These are phyloP conservation scores for Cyclophora albipunctata DNA, from an alignment of 2,888 invertebrate species.

Conservation along the genomic window DNA sequence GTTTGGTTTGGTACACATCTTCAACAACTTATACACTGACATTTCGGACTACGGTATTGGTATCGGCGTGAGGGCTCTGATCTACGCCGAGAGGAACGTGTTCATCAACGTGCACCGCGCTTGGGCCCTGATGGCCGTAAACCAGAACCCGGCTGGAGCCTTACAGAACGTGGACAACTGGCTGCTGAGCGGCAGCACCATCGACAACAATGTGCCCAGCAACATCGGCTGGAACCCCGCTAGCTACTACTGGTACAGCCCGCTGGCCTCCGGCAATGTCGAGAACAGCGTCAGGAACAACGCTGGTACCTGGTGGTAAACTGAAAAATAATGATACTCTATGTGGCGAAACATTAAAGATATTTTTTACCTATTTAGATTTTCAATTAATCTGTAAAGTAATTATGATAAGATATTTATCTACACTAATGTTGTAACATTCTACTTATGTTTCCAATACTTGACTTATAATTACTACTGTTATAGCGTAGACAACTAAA, in stretches of 20 bases:
- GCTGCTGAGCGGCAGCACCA: slow-evolving; percentile 2
- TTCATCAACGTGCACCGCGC: slow-evolving; percentile 6
- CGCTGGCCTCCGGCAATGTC: slow-evolving; percentile 2
- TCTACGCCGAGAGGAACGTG: slow-evolving; percentile 7
- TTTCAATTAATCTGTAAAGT: too few relatives aligned
- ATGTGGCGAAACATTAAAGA: too few relatives aligned
- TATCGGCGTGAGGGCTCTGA: slow-evolving; percentile 1
- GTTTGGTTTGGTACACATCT: slow-evolving; percentile 9
- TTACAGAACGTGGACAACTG: slow-evolving; percentile 2
- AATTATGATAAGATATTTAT: too few relatives aligned
- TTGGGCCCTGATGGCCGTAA: slow-evolving; percentile 2
- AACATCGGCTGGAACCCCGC: slow-evolving; percentile 4
- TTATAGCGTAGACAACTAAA: too few relatives aligned
- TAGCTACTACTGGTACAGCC: slow-evolving; percentile 4
- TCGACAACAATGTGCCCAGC: not conserved
- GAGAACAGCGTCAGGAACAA: slow-evolving; percentile 5
- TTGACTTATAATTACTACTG: too few relatives aligned
- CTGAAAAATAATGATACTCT: too few relatives aligned
- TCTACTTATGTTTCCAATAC: too few relatives aligned
- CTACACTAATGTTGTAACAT: too few relatives aligned
- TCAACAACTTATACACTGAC: slow-evolving; percentile 13
- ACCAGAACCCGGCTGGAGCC: slow-evolving; percentile 2
- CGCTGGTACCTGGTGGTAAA: not conserved
- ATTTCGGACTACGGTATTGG: slow-evolving; percentile 8
- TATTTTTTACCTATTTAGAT: too few relatives aligned